phyloP scores from a whole-genome alignment of 2,797 vertebrate species.

The Sandelia bainsii region DNA sequence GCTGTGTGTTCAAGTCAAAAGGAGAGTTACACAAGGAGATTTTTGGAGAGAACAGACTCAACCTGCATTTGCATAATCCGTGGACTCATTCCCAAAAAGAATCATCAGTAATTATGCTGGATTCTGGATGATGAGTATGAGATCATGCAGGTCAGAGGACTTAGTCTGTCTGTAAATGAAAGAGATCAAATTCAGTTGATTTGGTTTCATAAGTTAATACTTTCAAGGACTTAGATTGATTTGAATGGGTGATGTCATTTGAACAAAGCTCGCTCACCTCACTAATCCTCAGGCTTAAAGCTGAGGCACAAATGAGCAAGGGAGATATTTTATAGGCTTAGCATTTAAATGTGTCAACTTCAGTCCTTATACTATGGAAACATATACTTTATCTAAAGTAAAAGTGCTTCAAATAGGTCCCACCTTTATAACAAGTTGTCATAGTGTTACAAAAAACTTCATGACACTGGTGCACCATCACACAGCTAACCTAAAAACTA shows the following conservation, averaged over 20 bases:
- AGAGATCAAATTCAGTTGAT: constrained; percentile 49
- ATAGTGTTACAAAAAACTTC: too few species aligned
- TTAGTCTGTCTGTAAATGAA: constrained; percentile 41
- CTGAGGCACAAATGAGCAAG: constrained; percentile 3
- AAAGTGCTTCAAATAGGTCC: background rate
- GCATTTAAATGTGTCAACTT: background rate
- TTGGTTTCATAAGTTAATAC: constrained; percentile 49
- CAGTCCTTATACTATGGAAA: background rate
- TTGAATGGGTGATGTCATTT: constrained; percentile 37
- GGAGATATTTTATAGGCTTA: background rate
- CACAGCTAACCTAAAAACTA: background rate
- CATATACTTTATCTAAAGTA: background rate
- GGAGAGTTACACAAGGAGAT: constrained; percentile 71
- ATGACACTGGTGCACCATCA: background rate
- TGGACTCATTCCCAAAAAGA: constrained; percentile 56
- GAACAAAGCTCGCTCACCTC: constrained; percentile 28
- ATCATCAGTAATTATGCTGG: constrained; percentile 56
- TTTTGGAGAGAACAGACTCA: constrained; percentile 44
- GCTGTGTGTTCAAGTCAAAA: constrained; percentile 36
- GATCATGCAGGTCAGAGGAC: constrained; percentile 55
- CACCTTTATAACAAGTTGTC: too few species aligned
- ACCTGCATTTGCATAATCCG: constrained; percentile 74
- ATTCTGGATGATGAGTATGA: constrained; percentile 43
- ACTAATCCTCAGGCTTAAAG: constrained; percentile 18
- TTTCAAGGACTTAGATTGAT: constrained; percentile 58